Percentiles rank a stretch among this genome's conserved stretches.
Conservation (phyloP, 2,888 invertebrate species). For the Athalia cordata region DNA sequence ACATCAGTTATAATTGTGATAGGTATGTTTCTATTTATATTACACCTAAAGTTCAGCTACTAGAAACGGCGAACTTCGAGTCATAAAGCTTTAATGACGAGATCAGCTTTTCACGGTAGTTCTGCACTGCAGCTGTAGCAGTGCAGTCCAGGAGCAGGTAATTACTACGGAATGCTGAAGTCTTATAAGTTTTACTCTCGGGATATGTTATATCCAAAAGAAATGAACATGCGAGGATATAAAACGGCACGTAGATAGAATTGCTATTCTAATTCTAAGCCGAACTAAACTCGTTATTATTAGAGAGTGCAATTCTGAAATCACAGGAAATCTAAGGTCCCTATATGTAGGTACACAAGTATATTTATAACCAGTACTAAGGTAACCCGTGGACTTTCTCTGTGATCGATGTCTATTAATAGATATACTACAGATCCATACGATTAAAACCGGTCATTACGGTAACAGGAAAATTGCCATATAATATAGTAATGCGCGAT, state of each 20-base stretch:
- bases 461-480: slow-evolving; percentile 57
- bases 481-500: slow-evolving; percentile 23
- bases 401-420: slow-evolving; percentile 59
- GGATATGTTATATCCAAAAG: slow-evolving; percentile 4
- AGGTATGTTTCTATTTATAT: neutral
- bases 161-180: slow-evolving; percentile 4
- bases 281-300: slow-evolving; percentile 17
- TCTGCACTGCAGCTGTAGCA: neutral
- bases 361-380: slow-evolving; percentile 24
- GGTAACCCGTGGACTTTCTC: slow-evolving; percentile 53
- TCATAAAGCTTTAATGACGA: too few relatives aligned
- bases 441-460: slow-evolving; percentile 56
- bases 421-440: slow-evolving; percentile 48
- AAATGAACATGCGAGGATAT: slow-evolving; percentile 9
- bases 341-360: neutral
- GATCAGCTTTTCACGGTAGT: too few relatives aligned
- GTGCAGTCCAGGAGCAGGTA: neutral
- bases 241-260: neutral
- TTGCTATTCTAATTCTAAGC: slow-evolving; percentile 42
- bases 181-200: neutral
- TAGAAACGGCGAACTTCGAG: neutral
- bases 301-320: slow-evolving; percentile 15
- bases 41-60: neutral
- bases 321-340: slow-evolving; percentile 29
- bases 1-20: too few relatives aligned